These are phyloP conservation scores for Anastatus disparis DNA, from an alignment of 1,140 invertebrate genomes.

Conservation along the genomic window DNA sequence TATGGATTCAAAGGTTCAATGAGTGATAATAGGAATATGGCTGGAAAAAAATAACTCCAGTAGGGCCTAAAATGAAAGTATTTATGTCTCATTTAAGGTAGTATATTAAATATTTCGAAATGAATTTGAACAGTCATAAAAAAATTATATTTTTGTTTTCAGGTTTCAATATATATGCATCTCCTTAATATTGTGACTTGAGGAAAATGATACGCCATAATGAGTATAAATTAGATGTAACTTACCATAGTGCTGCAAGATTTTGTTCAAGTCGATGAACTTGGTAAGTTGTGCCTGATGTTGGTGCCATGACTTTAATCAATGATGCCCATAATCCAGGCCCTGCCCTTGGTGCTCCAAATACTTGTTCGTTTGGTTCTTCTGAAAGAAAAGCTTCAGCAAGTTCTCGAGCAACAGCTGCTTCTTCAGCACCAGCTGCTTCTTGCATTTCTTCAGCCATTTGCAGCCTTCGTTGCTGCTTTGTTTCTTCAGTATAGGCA, in stretches of 20 bases:
- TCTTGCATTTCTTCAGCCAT: constrained; percentile 96
- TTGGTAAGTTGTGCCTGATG: constrained; percentile 81
- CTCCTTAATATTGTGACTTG: too few species aligned
- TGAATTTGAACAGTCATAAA: too few species aligned
- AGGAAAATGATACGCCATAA: too few species aligned
- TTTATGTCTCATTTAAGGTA: too few species aligned
- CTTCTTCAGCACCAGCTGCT: constrained; percentile 93
- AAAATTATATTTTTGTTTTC: too few species aligned
- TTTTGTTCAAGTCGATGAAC: constrained; percentile 92
- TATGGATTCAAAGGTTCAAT: too few species aligned
- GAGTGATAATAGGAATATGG: too few species aligned
- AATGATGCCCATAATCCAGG: constrained; percentile 97
- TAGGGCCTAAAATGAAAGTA: too few species aligned
- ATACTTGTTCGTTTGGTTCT: constrained; percentile 91
- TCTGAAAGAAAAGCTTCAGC: constrained; percentile 96
- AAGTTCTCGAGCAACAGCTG: constrained; percentile 95
- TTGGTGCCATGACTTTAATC: constrained; percentile 91
- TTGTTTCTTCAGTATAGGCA: constrained; percentile 97
- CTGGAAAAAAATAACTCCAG: too few species aligned
- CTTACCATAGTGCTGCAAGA: constrained; percentile 91
- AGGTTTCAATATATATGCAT: too few species aligned
- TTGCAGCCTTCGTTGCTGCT: constrained; percentile 87
- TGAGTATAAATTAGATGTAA: constrained; percentile 44
- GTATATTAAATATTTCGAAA: too few species aligned
- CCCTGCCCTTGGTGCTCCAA: constrained; percentile 96